Conservation (phyloP, 2,113 vertebrate species). For the Leptobrachium ailaonicum region DNA sequence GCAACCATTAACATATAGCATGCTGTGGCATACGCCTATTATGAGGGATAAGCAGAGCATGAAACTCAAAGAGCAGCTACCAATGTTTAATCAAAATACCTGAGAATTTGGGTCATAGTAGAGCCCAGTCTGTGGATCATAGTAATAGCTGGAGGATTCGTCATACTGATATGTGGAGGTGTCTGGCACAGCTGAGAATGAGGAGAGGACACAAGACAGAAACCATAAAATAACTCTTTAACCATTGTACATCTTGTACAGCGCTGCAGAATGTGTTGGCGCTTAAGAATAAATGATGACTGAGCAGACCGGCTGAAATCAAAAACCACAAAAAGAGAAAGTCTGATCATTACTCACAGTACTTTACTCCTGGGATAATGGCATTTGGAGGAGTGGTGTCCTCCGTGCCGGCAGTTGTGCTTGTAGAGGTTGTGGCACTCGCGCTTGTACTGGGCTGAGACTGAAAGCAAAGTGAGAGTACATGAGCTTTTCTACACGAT, state of each 20-base stretch:
- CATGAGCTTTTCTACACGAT: too few species aligned
- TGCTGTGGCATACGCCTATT: too few species aligned
- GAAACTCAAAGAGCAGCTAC: too few species aligned
- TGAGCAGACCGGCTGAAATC: too few species aligned
- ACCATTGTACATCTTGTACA: too few species aligned
- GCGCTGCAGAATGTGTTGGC: too few species aligned
- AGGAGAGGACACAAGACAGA: background rate
- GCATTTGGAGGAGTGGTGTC: slow-evolving; percentile 65
- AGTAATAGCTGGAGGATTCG: slow-evolving; percentile 96
- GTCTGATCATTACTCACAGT: slow-evolving; percentile 63
- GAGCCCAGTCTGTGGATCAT: slow-evolving; percentile 89
- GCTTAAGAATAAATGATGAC: too few species aligned
- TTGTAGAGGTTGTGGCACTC: slow-evolving; percentile 16
- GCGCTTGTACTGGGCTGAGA: slow-evolving; percentile 64
- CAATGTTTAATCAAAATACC: slow-evolving; percentile 63
- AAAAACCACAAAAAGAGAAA: too few species aligned
- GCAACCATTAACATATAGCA: too few species aligned
- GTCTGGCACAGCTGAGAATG: slow-evolving; percentile 81
- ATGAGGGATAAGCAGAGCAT: too few species aligned
- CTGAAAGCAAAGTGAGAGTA: slow-evolving; percentile 49
- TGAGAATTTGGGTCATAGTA: slow-evolving; percentile 96
- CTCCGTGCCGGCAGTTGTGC: slow-evolving; percentile 67
- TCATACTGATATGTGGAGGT: slow-evolving; percentile 95
- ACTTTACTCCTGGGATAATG: slow-evolving; percentile 75
- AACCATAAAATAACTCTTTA: too few species aligned